A percentile compares a stretch with the other conserved stretches of the same genome.
These are phyloP conservation scores for Eurypyga helias DNA, from an alignment of 2,113 vertebrate genomes.

Conservation along the genomic window DNA sequence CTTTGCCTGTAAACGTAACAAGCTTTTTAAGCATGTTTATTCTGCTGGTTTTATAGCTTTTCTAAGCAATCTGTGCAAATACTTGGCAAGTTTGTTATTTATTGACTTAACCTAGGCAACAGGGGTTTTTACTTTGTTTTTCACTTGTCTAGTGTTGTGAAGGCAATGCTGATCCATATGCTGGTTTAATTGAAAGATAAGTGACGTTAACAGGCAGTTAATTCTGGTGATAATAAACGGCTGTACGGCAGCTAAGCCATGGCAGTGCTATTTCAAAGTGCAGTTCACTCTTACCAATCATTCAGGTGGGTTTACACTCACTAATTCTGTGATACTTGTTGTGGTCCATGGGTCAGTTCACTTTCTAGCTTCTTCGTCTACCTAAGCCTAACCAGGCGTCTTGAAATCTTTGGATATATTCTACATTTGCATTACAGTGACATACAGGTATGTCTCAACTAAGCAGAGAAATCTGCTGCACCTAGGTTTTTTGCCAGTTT, in stretches of 20 bases:
- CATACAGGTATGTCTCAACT: not conserved
- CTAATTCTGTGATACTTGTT: not conserved
- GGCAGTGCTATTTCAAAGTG: not conserved
- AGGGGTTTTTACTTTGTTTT: not conserved
- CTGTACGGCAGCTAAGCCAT: not conserved
- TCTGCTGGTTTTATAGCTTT: not conserved
- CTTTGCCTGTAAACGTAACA: not conserved
- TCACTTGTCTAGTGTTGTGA: not conserved
- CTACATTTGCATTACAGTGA: not conserved
- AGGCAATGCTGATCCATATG: not conserved
- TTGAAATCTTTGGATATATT: not conserved
- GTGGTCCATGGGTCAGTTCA: not conserved
- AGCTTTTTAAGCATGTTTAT: not conserved
- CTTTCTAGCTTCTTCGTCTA: not conserved
- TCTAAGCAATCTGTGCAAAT: not conserved
- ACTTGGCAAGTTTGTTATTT: not conserved
- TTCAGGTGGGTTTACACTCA: not conserved
- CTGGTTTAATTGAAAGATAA: not conserved
- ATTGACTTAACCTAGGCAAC: not conserved
- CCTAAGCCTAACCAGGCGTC: not conserved
- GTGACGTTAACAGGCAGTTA: not conserved
- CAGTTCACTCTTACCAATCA: not conserved
- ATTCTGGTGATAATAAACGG: not conserved
- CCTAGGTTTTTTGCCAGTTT: not conserved
- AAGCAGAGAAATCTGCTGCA: not conserved